A percentile compares a stretch with the other conserved stretches of the same genome.
Evolutionary conservation across 1,140 invertebrate species (phyloP).

Genomic region (Heliothis virescens): DNA sequence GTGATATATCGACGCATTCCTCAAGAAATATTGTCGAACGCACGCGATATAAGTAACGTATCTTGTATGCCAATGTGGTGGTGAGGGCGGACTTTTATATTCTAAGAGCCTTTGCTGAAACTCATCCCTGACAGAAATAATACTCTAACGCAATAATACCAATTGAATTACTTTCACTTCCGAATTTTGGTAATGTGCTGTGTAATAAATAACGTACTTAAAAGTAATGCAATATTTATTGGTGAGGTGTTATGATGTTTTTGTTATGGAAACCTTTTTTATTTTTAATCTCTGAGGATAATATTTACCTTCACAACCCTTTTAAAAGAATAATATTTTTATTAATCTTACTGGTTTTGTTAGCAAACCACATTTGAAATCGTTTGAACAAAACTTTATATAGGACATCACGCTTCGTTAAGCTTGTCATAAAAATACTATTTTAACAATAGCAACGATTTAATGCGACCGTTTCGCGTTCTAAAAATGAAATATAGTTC

Average conservation of each 20-base stretch:
- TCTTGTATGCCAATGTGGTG: constrained; percentile 50
- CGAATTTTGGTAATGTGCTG: constrained; percentile 5
- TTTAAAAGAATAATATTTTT: background rate
- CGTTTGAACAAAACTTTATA: constrained; percentile 26
- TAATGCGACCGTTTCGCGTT: constrained; percentile 76
- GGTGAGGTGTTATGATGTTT: constrained; percentile 12
- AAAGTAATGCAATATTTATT: background rate
- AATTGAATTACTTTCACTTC: constrained; percentile 24
- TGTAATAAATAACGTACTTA: background rate
- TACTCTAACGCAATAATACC: constrained; percentile 42
- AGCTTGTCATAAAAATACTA: constrained; percentile 70
- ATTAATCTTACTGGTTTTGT: constrained; percentile 24
- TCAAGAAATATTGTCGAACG: constrained; percentile 70
- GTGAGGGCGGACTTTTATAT: constrained; percentile 45
- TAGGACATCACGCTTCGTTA: constrained; percentile 64
- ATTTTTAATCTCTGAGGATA: background rate
- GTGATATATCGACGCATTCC: constrained; percentile 74
- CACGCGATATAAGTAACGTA: constrained; percentile 63
- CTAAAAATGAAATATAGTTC: constrained; percentile 82
- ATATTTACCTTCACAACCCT: background rate
- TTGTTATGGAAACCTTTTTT: background rate
- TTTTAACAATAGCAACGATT: constrained; percentile 75
- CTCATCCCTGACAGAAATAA: constrained; percentile 33
- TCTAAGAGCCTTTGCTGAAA: constrained; percentile 46
- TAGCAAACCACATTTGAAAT: constrained; percentile 26